phyloP scores from a whole-genome alignment of 2,113 vertebrate species.

The Sakesphorus luctuosus region DNA sequence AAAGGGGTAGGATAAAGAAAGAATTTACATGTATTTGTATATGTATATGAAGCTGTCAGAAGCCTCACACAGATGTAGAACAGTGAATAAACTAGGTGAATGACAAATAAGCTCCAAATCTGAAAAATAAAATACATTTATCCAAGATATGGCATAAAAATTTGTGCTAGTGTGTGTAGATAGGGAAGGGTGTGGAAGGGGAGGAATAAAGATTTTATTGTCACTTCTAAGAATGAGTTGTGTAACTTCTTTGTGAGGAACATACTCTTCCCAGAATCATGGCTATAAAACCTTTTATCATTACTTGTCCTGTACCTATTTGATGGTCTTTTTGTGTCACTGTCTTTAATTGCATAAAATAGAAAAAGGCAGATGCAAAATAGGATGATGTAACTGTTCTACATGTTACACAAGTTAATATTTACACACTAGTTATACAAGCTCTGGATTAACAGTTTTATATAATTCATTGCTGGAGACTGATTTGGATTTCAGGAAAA shows the following conservation, averaged over 20 bases:
- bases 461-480: not conserved
- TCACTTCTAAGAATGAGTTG: slow-evolving; percentile 15
- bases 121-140: not conserved
- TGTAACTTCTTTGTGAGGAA: slow-evolving; percentile 20
- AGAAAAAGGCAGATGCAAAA: not conserved
- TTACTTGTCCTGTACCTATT: not conserved
- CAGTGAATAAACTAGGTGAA: not conserved
- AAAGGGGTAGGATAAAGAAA: not conserved
- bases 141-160: not conserved
- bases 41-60: not conserved
- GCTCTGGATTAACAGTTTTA: not conserved
- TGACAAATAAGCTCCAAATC: not conserved
- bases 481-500: not conserved
- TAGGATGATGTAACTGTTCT: slow-evolving; percentile 18
- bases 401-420: slow-evolving; percentile 23
- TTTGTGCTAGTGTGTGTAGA: not conserved
- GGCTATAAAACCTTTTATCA: slow-evolving; percentile 44
- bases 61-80: not conserved
- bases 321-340: not conserved
- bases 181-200: not conserved
- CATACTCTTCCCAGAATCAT: slow-evolving; percentile 16
- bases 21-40: not conserved
- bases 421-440: slow-evolving; percentile 39
- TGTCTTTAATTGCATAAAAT: slow-evolving; percentile 8
- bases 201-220: slow-evolving; percentile 40